Evolutionary conservation across 2,797 vertebrate genomes (phyloP), one percentile per base, ranked within the genome.

Genomic region (Mormyrus proboscirostris): DNA sequence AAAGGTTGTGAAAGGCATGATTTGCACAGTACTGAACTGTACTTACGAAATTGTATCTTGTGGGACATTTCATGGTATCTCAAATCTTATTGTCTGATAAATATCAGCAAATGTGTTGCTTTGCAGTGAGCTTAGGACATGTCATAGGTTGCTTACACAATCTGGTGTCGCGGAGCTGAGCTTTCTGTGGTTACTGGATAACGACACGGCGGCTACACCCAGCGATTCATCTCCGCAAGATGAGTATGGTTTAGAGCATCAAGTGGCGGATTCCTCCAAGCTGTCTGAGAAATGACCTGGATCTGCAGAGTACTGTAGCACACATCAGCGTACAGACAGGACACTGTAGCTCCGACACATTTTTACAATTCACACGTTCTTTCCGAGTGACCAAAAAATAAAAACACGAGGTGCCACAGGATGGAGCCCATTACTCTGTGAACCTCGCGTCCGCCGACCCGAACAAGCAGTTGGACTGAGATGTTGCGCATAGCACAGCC

Each of bases 121-220:
- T 79, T 91, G 91, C 89, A 49, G 90, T 86, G 65, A 89, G 88
- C 89, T 91, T 91, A 93, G 91, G 93, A 93, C 73, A 88, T 59
- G 49, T 22, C 22, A 93, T 93, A 93, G 95, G 94, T 94, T 89
- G 94, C 69, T 33, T 94, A 94, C 94, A 94, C 95, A 95, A 95
- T 93, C 49, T 94, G 94, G 91, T 94, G 93, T 92, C 92, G 92
- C 92, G 87, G 92, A 53, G 79, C 79, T n/a, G 38, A 44, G 62
- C 51, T 73, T 29, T 33, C 62, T 50, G 82, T 6, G 25, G 62
- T 87, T 87, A 69, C n/a, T 49, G 84, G 84, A 57, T 25, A 50
- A 65, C 38, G 33, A 76, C 19, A 29, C 83, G 5, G 91, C 90
- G 65, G 89, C 90, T 82, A 9, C 25, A 90, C 73, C 53, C 73